Conservation (phyloP, 92 coral and sea anemone species). For the Desmophyllum pertusum region DNA sequence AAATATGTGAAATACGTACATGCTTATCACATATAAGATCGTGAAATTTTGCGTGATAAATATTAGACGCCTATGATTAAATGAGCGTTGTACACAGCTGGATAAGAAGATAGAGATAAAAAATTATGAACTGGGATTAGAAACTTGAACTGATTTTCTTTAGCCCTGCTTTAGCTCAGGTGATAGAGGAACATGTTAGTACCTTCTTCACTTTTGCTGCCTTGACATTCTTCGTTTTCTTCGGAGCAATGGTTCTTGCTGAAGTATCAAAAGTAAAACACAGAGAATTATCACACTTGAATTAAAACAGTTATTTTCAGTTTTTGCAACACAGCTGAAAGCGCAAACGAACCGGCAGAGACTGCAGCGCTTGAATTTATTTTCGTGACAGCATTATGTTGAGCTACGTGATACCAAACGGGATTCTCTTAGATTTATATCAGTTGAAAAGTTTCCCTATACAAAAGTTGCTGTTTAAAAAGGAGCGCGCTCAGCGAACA, state of each 20-base stretch:
- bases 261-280: neutral
- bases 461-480: neutral
- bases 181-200: too few species aligned
- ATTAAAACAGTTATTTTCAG: neutral
- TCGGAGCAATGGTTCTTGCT: constrained; percentile 76
- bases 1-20: neutral
- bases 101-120: too few species aligned
- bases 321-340: neutral
- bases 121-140: too few species aligned
- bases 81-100: neutral
- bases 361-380: neutral
- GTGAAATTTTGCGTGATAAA: neutral
- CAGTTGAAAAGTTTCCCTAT: neutral
- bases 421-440: neutral
- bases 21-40: neutral
- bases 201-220: constrained; percentile 80
- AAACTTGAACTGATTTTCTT: neutral
- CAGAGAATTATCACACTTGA: neutral
- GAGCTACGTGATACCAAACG: neutral
- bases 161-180: neutral
- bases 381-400: neutral
- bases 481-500: constrained; percentile 10
- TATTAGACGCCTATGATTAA: constrained; percentile 1
- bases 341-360: constrained; percentile 1
- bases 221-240: constrained; percentile 63